Conservation (phyloP, 2,888 invertebrate genomes). For the Melanchra persicariae region DNA sequence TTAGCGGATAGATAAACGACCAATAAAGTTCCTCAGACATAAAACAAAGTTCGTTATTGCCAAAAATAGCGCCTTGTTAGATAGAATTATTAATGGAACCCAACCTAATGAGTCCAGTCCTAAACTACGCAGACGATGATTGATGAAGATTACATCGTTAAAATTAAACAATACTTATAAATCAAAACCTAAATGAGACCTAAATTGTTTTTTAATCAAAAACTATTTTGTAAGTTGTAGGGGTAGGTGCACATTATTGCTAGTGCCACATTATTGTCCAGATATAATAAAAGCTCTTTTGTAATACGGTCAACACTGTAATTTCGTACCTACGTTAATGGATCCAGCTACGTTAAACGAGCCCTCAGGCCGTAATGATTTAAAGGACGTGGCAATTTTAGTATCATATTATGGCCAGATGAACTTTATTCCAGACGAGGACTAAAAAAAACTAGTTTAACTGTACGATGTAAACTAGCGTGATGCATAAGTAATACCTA, state of each 20-base stretch:
- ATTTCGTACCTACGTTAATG: conserved; percentile 26
- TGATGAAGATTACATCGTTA: conserved; percentile 32
- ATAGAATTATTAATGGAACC: conserved; percentile 28
- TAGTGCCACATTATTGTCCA: not conserved
- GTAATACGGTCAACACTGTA: conserved; percentile 6
- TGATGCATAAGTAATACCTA: too few relatives aligned
- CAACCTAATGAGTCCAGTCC: conserved; percentile 24
- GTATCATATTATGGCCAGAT: not conserved
- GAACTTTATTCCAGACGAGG: not conserved
- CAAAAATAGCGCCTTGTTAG: conserved; percentile 8
- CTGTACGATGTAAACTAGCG: not conserved
- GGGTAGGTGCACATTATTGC: too few relatives aligned
- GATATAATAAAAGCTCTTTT: conserved; percentile 6
- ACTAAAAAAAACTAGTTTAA: not conserved
- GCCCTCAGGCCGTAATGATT: conserved; percentile 25
- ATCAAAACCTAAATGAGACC: conserved; percentile 21
- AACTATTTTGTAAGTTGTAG: not conserved
- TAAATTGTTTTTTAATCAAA: conserved; percentile 7
- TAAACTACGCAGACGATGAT: conserved; percentile 28
- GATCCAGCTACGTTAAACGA: conserved; percentile 24
- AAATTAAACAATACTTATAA: conserved; percentile 36
- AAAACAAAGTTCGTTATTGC: conserved; percentile 1
- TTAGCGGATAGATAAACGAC: too few relatives aligned
- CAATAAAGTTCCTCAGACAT: too few relatives aligned
- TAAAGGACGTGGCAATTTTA: conserved; percentile 40